Base-by-base conservation (phyloP, 2,888 invertebrate species). In the Lapara coniferarum region DNA sequence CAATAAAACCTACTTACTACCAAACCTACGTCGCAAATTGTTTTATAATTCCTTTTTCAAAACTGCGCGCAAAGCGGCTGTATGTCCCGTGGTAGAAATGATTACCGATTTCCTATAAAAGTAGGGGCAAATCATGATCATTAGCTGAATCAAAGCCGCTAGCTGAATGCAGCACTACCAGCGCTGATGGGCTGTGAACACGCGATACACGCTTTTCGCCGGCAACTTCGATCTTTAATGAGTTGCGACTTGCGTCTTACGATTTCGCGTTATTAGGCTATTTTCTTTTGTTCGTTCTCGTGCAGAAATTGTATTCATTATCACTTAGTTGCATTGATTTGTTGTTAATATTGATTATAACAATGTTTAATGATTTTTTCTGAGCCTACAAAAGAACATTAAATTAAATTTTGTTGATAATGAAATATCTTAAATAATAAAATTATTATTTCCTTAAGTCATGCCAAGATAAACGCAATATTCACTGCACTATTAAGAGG, bases 131-230 rank as follows among this genome's bases (percentile, higher is more conserved):
- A 63, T 63, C 63, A 63, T 46, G 16, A 63, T 46, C 49, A 63
- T 49, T 63, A 63, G 46, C 46, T 16, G 59, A 46, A 49, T 19
- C 49, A 63, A 46, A 63, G 49, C 59, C 16, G 59, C 63, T 53
- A 53, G n/a, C 53, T 49, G 44, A 44, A 63, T 19, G 63, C 49
- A 63, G 49, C 63, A 19, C 12, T 63, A 12, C 19, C 12, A 46
- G 49, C 63, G 63, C 49, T 63, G 49, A 63, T 63, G 49, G 46
- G 46, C 19, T 63, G 19, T 2, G 1, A 13, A 6, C 63, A 63
- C 63, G 63, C 63, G 46, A 63, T 63, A 46, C 63, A 46, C 59
- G 44, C 16, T 44, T 55, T 19, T 55, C 59, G 16, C 59, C 44
- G 5, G 44, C 59, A 46, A 46, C 59, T 59, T 16, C 46, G 63